A percentile compares a stretch with the other conserved stretches of the same genome.
phyloP scores from a whole-genome alignment of 2,888 invertebrate species.

The Mimumesa dahlbomi region DNA sequence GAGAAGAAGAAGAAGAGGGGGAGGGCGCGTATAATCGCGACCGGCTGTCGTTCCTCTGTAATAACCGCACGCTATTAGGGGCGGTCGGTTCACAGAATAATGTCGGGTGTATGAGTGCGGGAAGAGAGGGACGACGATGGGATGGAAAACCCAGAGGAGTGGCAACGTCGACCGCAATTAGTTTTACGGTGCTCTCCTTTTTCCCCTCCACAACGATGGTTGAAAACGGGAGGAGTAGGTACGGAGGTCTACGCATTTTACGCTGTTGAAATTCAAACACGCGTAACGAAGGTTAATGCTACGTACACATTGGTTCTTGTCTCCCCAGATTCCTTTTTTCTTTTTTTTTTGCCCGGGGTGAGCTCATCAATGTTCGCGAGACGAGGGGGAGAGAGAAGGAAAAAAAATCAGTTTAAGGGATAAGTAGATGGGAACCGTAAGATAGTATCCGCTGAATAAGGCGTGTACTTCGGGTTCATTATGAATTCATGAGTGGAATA shows the following conservation, averaged over 20 bases:
- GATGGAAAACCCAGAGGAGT: conserved; percentile 8
- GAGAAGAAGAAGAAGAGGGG: too few species aligned
- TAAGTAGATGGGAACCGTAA: neutral
- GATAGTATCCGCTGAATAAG: neutral
- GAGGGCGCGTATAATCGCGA: conserved; percentile 47
- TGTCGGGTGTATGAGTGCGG: neutral
- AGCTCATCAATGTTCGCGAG: neutral
- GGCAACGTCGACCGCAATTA: conserved; percentile 63
- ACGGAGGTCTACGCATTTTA: neutral
- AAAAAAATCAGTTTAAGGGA: conserved; percentile 42
- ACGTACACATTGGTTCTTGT: conserved; percentile 28
- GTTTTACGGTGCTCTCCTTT: conserved; percentile 64
- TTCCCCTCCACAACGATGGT: neutral
- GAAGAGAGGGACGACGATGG: conserved; percentile 5
- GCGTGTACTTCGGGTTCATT: conserved; percentile 15
- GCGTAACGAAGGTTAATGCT: conserved; percentile 55
- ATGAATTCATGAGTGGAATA: conserved; percentile 52
- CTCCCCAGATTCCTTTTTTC: too few species aligned
- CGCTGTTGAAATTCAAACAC: conserved; percentile 48
- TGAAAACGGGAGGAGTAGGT: neutral
- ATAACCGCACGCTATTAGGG: conserved; percentile 52
- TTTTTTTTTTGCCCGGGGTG: neutral
- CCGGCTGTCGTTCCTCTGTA: conserved; percentile 46
- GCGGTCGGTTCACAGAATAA: conserved; percentile 21
- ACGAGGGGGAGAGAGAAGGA: too few species aligned